Base-by-base conservation (phyloP, 1,140 invertebrate genomes). In the Leptonema lineaticorne region DNA sequence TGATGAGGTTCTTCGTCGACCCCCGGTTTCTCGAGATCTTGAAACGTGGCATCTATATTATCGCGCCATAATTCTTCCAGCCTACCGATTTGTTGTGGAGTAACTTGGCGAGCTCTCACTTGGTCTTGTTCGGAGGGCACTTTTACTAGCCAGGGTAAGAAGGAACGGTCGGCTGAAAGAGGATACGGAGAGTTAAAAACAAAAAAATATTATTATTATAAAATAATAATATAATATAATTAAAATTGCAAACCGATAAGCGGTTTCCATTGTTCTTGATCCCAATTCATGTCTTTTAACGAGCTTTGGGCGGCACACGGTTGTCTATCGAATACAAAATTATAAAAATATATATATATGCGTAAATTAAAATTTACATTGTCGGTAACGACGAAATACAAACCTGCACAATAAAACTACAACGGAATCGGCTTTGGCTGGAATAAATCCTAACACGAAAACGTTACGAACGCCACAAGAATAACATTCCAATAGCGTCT, bases 51-150 rank as follows among this genome's bases (percentile, higher is more conserved):
- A 75, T 99, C 94, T 1, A 95, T 92, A 78, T 99, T 98, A 57
- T 98, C 95, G 75, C 98, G 96, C 98, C 98, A 99, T 2, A 99
- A 78, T 76, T 99, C 98, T 83, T 99, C 98, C 5, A 99, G 84
- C 76, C 97, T 96, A 69, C 96, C 96, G 45, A 99, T 99, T 80
- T 99, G 96, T 69, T 95, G 91, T 0, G 96, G 94, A 4, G 94
- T 94, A 26, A 99, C 95, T 80, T 99, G 97, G 5, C 97, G 85
- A 2, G 95, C 94, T 66, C 97, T 84, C 65, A 97, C 82, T 82
- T 98, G 96, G 74, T 99, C 97, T 76, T 96, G 92, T 75, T 99
- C 96, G 0, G 92, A 91, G 46, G 95, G 95, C 45, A 94, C 91
- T 80, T 99, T 99, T 0, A 99, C 96, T 14, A 99, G 82, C 97